Evolutionary conservation across 2,797 vertebrate species (phyloP).

Genomic region (Manis crassicaudata): DNA sequence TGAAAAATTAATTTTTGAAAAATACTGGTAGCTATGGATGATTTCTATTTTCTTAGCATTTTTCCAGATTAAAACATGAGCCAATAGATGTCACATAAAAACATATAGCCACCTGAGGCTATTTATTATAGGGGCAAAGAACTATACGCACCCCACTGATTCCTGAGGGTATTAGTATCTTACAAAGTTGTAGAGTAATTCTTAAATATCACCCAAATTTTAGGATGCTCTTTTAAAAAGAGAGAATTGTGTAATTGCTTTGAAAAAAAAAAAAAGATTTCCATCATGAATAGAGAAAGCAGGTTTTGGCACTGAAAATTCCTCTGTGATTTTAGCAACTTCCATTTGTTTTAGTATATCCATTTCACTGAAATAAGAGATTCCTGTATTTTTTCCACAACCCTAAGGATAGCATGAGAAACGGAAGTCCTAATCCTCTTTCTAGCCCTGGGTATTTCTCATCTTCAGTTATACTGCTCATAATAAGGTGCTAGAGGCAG

Average conservation of each 20-base stretch:
- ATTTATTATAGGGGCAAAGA: conserved; percentile 14
- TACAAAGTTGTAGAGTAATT: neutral
- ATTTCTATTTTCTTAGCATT: conserved; percentile 46
- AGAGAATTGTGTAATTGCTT: conserved; percentile 3
- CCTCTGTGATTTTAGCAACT: conserved; percentile 9
- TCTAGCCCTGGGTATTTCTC: neutral
- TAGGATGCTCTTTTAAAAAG: conserved; percentile 1
- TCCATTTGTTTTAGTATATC: neutral
- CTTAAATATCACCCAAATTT: neutral
- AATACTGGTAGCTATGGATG: neutral
- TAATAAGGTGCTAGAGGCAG: neutral
- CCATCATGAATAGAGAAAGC: neutral
- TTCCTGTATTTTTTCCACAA: neutral
- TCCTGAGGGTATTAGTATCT: neutral
- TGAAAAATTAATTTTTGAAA: conserved; percentile 56
- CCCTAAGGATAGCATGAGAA: neutral
- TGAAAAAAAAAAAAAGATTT: conserved; percentile 18
- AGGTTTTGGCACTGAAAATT: conserved; percentile 25
- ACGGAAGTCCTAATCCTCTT: neutral
- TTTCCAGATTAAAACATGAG: conserved; percentile 52
- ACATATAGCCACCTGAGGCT: neutral
- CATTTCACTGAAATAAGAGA: conserved; percentile 3
- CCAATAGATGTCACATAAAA: conserved; percentile 44
- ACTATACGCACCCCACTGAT: neutral
- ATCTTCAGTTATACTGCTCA: neutral